Evolutionary conservation across 37 sponge, comb jelly and placozoan genomes (phyloP).

Genomic region (Cliona cf. orientalis): DNA sequence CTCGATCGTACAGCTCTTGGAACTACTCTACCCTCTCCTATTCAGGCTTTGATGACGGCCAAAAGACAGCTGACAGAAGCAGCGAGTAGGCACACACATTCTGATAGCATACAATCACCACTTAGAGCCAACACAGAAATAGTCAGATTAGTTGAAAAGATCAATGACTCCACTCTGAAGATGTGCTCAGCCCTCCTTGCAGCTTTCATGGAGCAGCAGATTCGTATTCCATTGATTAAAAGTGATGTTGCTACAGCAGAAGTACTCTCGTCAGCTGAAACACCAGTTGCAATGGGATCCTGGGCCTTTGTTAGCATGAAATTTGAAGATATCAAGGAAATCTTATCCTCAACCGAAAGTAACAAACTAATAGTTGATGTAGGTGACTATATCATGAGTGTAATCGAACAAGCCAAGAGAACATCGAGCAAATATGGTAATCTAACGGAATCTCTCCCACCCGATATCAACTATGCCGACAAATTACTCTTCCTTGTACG

Average conservation of each 20-base stretch:
- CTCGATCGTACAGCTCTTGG: neutral
- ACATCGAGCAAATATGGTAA: neutral
- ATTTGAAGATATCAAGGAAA: slow-evolving; percentile 22
- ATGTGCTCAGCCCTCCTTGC: slow-evolving; percentile 35
- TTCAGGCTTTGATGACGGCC: neutral
- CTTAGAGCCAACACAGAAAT: slow-evolving; percentile 10
- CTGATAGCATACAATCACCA: neutral
- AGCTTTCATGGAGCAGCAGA: slow-evolving; percentile 65
- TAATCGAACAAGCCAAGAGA: neutral
- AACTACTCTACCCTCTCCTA: neutral
- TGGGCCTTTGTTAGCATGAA: slow-evolving; percentile 53
- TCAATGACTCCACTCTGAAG: neutral
- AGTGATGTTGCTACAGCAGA: slow-evolving; percentile 29
- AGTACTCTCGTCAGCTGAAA: neutral
- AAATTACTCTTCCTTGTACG: slow-evolving; percentile 43
- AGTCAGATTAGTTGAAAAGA: slow-evolving; percentile 1
- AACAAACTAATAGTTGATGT: slow-evolving; percentile 19
- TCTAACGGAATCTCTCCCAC: neutral
- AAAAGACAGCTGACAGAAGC: neutral
- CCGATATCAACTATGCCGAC: slow-evolving; percentile 25
- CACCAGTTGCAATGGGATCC: slow-evolving; percentile 39
- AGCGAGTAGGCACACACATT: neutral
- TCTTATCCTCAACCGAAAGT: neutral
- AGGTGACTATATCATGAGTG: slow-evolving; percentile 29
- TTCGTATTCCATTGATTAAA: slow-evolving; percentile 51